Evolutionary conservation across 2,888 invertebrate species (phyloP), one percentile per base, ranked within the genome.

Genomic region (Flexamia atlantica): DNA sequence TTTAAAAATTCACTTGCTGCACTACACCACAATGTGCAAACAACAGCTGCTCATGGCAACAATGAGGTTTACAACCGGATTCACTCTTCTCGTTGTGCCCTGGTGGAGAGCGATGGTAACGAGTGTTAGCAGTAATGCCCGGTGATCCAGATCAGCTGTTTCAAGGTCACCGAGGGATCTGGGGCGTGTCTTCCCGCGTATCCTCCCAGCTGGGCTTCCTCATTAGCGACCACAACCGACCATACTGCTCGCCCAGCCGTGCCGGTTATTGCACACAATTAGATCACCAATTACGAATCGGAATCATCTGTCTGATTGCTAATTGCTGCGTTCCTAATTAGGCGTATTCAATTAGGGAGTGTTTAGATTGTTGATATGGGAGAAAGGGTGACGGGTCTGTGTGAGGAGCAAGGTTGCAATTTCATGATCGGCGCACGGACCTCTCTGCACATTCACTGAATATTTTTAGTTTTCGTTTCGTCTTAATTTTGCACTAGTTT

Each of bases 121-220:
- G 12, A 14, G 46, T 46, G 7, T 28, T 1, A 5, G 68, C 68
- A 17, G 68, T 32, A 32, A 32, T 30, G 30, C 68, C 3, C 68
- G 32, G 17, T 32, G 68, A 40, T 40, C 36, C 28, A 40, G 40
- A 36, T 40, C 76, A 28, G 46, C 46, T 28, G 76, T 46, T 76
- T 76, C 76, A 76, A 76, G 76, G 76, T 17, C 50, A 76, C 50
- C 46, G 25, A 1, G 25, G 28, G 25, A 76, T 76, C 76, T 76
- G 76, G 76, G 28, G 50, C 76, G 46, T 76, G 28, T 72, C 28
- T 12, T 10, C 28, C 46, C 4, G 4, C 60, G 25, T n/a, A 50
- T 17, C 50, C n/a, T n/a, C 28, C 23, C 23, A 10, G 20, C 1
- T 28, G 30, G 5, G 17, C 23, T 70, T 70, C 36, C 70, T 30